Percentiles rank a stretch among this genome's conserved stretches.
Conservation (phyloP, 2,113 vertebrate species). For the Pituophis catenifer region DNA sequence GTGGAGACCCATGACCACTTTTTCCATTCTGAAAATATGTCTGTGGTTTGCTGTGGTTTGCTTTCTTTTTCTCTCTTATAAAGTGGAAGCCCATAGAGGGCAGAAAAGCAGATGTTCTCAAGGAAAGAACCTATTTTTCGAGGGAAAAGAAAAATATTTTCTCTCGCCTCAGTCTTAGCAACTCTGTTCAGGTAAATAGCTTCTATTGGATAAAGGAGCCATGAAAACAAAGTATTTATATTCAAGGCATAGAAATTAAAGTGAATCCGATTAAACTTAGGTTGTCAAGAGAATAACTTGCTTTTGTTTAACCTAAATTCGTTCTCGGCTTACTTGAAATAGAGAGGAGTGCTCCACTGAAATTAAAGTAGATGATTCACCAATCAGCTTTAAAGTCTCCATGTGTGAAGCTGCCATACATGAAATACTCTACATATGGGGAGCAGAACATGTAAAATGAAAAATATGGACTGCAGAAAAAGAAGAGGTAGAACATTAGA, state of each 20-base stretch:
- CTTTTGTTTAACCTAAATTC: not conserved
- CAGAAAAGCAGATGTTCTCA: constrained; percentile 19
- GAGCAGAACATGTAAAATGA: not conserved
- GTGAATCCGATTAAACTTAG: not conserved
- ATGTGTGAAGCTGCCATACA: not conserved
- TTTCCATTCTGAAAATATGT: not conserved
- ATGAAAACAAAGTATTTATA: not conserved
- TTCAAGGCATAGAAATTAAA: not conserved
- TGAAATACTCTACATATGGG: not conserved
- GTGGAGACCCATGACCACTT: not conserved
- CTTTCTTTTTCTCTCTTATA: constrained; percentile 26
- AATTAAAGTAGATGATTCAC: not conserved
- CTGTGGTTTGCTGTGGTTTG: not conserved
- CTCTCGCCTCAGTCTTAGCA: not conserved
- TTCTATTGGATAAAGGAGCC: not conserved
- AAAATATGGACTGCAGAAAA: accelerated
- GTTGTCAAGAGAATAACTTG: not conserved
- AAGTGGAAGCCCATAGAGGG: constrained; percentile 9
- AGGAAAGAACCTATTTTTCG: not conserved
- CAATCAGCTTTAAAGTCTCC: not conserved
- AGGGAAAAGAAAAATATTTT: not conserved
- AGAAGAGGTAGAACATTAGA: not conserved
- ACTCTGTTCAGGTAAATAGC: not conserved
- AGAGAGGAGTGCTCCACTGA: not conserved
- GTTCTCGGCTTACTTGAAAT: not conserved